phyloP scores from a whole-genome alignment of 2,113 vertebrate species.

The Erpornis zantholeuca region DNA sequence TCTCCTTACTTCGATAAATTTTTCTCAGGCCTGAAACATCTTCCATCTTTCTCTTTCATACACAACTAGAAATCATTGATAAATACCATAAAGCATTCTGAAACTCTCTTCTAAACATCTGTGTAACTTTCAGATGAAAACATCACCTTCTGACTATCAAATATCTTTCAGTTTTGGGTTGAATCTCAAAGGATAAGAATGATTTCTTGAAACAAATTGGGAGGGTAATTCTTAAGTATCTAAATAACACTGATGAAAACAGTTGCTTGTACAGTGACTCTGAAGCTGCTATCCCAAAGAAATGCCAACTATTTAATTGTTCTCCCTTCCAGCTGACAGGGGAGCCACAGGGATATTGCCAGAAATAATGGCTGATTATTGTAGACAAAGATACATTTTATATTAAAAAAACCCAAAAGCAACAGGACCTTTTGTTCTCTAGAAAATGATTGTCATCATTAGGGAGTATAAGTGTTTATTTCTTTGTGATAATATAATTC shows the following conservation, averaged over 20 bases:
- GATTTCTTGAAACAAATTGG: not conserved
- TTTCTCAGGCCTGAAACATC: not conserved
- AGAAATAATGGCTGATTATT: slow-evolving; percentile 57
- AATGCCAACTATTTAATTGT: slow-evolving; percentile 28
- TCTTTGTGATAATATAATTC: slow-evolving; percentile 32
- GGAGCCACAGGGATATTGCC: not conserved
- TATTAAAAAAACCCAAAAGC: not conserved
- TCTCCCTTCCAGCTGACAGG: slow-evolving; percentile 21
- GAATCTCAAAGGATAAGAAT: not conserved
- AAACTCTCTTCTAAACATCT: not conserved
- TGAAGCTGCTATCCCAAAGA: slow-evolving; percentile 7
- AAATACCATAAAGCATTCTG: not conserved
- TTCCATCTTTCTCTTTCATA: not conserved
- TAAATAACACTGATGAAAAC: not conserved
- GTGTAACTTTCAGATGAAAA: not conserved
- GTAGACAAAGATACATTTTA: slow-evolving; percentile 25
- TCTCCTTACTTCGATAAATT: not conserved
- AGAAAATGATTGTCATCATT: slow-evolving; percentile 21
- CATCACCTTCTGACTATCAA: not conserved
- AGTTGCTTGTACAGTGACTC: not conserved
- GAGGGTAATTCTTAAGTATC: not conserved
- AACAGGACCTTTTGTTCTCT: slow-evolving; percentile 41
- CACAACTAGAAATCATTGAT: not conserved
- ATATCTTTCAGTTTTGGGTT: not conserved
- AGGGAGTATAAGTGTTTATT: slow-evolving; percentile 8